phyloP scores from a whole-genome alignment of 1,140 invertebrate genomes.

The Lepidotrigona ventralis region DNA sequence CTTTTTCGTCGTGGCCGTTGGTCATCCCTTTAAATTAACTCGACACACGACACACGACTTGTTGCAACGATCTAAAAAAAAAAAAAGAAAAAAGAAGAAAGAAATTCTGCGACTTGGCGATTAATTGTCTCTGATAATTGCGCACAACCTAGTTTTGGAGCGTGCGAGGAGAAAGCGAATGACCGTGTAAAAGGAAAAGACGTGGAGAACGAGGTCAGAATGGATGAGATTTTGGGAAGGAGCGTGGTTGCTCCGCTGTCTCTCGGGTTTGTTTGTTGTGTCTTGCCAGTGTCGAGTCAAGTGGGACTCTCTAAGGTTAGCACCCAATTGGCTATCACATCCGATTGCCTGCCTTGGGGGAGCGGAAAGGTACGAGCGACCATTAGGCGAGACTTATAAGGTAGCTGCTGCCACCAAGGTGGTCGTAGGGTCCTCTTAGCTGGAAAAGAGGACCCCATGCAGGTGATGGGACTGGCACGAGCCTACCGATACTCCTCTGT shows the following conservation, averaged over 20 bases:
- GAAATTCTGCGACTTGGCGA: no score
- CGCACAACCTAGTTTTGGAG: no score
- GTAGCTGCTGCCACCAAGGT: slow-evolving; percentile 61
- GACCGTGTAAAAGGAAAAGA: neutral
- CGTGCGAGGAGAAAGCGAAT: neutral
- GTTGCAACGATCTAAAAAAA: no score
- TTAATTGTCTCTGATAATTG: neutral
- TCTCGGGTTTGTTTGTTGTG: slow-evolving; percentile 46
- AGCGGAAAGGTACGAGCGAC: slow-evolving; percentile 56
- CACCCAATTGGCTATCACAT: slow-evolving; percentile 67
- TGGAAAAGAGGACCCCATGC: slow-evolving; percentile 58
- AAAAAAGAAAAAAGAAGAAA: no score
- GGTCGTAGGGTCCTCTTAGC: slow-evolving; percentile 50
- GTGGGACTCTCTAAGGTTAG: slow-evolving; percentile 66
- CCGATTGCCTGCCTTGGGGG: slow-evolving; percentile 37
- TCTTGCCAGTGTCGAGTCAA: slow-evolving; percentile 58
- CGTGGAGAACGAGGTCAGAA: neutral
- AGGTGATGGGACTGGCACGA: slow-evolving; percentile 61
- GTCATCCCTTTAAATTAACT: neutral
- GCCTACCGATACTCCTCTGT: slow-evolving; percentile 44
- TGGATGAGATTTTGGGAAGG: neutral
- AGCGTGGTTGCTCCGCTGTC: neutral
- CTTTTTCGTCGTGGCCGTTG: neutral
- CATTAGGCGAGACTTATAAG: slow-evolving; percentile 62
- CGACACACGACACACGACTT: no score